phyloP scores from a whole-genome alignment of 2,888 invertebrate species.

The Empis stercorea region DNA sequence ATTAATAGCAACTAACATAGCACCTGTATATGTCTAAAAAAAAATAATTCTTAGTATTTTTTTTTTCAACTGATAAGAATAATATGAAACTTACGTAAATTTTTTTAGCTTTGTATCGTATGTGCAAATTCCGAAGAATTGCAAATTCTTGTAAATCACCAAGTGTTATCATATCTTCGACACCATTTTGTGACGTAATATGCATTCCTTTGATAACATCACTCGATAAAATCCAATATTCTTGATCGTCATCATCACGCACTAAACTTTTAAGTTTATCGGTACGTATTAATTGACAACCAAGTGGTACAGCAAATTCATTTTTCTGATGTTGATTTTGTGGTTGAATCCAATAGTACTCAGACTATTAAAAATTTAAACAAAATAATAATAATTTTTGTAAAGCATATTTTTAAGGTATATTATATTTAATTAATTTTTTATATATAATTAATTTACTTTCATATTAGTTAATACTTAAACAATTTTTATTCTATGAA shows the following conservation, averaged over 20 bases:
- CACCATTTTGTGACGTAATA: conserved; percentile 62
- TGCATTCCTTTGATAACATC: conserved; percentile 61
- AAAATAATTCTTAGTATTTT: conserved; percentile 1
- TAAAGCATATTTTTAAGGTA: too few relatives aligned
- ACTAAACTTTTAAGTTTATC: conserved; percentile 66
- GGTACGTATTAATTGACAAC: conserved; percentile 66
- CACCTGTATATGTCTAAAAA: conserved; percentile 83
- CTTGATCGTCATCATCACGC: conserved; percentile 71
- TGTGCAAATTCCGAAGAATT: conserved; percentile 78
- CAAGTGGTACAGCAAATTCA: conserved; percentile 76
- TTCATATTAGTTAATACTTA: too few relatives aligned
- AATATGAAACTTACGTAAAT: conserved; percentile 74
- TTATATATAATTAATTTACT: too few relatives aligned
- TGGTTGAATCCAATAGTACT: conserved; percentile 82
- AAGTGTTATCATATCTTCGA: conserved; percentile 91
- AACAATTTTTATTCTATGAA: too few relatives aligned
- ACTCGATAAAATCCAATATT: conserved; percentile 44
- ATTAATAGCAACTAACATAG: conserved; percentile 90
- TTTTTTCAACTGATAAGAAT: not conserved
- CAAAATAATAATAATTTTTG: too few relatives aligned
- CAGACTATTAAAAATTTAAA: conserved; percentile 41
- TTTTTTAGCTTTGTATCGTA: conserved; percentile 72
- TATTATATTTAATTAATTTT: too few relatives aligned
- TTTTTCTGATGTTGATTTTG: conserved; percentile 40
- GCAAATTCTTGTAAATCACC: conserved; percentile 92